phyloP scores from a whole-genome alignment of 2,888 invertebrate species.

The Orchestes rusci region DNA sequence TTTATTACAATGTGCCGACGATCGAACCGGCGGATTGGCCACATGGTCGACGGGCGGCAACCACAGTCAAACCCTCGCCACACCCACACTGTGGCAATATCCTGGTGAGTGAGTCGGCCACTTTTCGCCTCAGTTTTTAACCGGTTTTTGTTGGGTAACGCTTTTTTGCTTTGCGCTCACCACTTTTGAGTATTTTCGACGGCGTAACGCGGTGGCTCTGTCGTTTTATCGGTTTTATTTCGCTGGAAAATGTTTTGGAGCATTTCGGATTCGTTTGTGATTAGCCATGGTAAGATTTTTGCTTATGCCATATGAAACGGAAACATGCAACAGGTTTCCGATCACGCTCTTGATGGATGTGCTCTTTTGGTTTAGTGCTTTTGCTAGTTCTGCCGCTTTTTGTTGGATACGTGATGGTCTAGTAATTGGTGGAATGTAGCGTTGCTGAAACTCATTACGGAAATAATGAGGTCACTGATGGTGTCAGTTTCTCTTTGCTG shows the following conservation, averaged over 20 bases:
- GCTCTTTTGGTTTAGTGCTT: too few relatives aligned
- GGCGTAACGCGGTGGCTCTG: slow-evolving; percentile 24
- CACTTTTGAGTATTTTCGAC: slow-evolving; percentile 19
- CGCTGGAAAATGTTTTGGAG: slow-evolving; percentile 21
- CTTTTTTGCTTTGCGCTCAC: slow-evolving; percentile 23
- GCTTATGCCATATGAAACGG: neutral
- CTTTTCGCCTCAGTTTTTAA: slow-evolving; percentile 28
- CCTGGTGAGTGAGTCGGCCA: slow-evolving; percentile 52
- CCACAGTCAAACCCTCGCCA: slow-evolving; percentile 52
- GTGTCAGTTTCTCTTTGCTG: too few relatives aligned
- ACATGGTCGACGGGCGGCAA: slow-evolving; percentile 48
- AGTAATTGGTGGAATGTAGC: too few relatives aligned
- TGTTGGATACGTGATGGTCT: too few relatives aligned
- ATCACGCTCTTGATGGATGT: slow-evolving; percentile 2
- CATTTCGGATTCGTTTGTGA: slow-evolving; percentile 18
- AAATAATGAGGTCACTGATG: too few relatives aligned
- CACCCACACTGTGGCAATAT: slow-evolving; percentile 76
- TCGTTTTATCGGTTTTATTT: neutral
- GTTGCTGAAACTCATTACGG: too few relatives aligned
- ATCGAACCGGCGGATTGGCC: slow-evolving; percentile 51
- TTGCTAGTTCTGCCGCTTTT: too few relatives aligned
- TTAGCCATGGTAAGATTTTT: slow-evolving; percentile 18
- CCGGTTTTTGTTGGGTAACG: slow-evolving; percentile 32
- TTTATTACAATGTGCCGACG: slow-evolving; percentile 58
- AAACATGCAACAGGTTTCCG: slow-evolving; percentile 17